phyloP scores from a whole-genome alignment of 2,113 vertebrate genomes.

The Phyllostomus discolor region DNA sequence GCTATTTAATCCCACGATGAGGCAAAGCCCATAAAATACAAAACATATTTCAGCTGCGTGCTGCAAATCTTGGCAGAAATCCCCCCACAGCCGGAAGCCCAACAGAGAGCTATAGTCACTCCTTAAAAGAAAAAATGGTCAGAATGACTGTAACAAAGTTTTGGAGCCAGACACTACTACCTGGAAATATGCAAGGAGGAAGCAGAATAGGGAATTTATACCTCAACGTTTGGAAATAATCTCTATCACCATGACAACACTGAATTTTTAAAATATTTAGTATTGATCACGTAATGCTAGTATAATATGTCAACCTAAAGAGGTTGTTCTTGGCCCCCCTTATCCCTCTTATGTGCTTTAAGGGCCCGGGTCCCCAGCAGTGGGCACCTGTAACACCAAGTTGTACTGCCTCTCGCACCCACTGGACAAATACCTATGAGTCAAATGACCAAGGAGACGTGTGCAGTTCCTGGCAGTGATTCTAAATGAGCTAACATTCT shows the following conservation, averaged over 20 bases:
- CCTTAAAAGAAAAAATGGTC: not conserved
- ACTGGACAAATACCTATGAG: not conserved
- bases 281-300: not conserved
- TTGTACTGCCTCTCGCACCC: not conserved
- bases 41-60: slow-evolving; percentile 66
- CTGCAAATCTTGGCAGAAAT: slow-evolving; percentile 58
- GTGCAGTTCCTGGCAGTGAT: not conserved
- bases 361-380: not conserved
- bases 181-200: not conserved
- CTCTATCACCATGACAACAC: not conserved
- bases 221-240: slow-evolving; percentile 26
- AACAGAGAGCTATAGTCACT: slow-evolving; percentile 43
- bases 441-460: not conserved
- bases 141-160: slow-evolving; percentile 26
- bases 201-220: not conserved
- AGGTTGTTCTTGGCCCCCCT: not conserved
- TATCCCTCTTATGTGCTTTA: not conserved
- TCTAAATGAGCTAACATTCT: not conserved
- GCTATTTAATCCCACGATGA: slow-evolving; percentile 63
- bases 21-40: slow-evolving; percentile 71
- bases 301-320: not conserved
- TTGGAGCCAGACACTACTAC: not conserved
- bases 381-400: not conserved
- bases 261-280: not conserved
- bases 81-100: slow-evolving; percentile 55